phyloP scores from a whole-genome alignment of 1,140 invertebrate genomes.

The Pissodes strobi region DNA sequence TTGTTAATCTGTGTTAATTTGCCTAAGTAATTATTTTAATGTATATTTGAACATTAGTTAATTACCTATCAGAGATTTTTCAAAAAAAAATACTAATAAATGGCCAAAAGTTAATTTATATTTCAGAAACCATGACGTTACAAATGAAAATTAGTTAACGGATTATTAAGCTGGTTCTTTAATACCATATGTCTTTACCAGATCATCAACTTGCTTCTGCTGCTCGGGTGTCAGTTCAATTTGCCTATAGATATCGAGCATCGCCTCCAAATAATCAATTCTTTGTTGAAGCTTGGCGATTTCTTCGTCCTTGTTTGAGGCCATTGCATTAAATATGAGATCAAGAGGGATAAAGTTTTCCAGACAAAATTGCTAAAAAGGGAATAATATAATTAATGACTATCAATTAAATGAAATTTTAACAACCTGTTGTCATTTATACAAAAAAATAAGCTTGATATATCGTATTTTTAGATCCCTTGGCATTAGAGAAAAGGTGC shows the following conservation, averaged over 20 bases:
- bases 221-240: slow-evolving; percentile 38
- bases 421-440: too few species aligned
- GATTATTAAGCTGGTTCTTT: background rate
- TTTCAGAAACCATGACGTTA: too few species aligned
- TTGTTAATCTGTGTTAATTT: too few species aligned
- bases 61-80: background rate
- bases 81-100: background rate
- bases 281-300: slow-evolving; percentile 56
- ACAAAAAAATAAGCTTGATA: too few species aligned
- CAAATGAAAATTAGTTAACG: too few species aligned
- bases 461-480: too few species aligned
- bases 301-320: slow-evolving; percentile 57
- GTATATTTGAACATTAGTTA: too few species aligned
- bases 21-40: too few species aligned
- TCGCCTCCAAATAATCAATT: slow-evolving; percentile 48
- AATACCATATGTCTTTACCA: slow-evolving; percentile 36
- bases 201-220: slow-evolving; percentile 31
- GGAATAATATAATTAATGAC: too few species aligned
- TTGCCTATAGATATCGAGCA: slow-evolving; percentile 37
- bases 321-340: slow-evolving; percentile 58
- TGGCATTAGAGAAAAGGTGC: too few species aligned
- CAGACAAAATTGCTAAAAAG: slow-evolving; percentile 31
- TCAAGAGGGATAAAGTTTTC: slow-evolving; percentile 57
- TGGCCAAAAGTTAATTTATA: too few species aligned
- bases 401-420: too few species aligned